Conservation (phyloP, 2,113 vertebrate species). For the Uria lomvia region DNA sequence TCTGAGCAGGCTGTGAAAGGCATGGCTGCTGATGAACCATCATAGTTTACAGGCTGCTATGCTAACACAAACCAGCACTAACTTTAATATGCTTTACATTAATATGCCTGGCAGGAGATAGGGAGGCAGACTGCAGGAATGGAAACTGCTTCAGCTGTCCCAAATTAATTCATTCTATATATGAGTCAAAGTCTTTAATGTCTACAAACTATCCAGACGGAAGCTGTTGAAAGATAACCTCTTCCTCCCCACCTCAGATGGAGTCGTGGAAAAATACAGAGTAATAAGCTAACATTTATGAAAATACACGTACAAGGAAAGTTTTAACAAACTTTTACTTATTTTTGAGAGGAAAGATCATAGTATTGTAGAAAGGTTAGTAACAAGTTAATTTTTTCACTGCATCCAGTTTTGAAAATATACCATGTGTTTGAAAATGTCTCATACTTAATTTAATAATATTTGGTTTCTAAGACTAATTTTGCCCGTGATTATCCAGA, state of each 20-base stretch:
- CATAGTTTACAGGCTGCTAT: slow-evolving; percentile 6
- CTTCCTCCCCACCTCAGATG: neutral
- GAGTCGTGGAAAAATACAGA: neutral
- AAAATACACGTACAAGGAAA: neutral
- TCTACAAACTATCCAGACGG: neutral
- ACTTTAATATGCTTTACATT: slow-evolving; percentile 33
- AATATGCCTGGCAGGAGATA: slow-evolving; percentile 13
- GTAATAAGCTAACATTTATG: neutral
- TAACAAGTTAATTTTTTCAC: neutral
- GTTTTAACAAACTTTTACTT: neutral
- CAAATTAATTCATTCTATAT: slow-evolving; percentile 14
- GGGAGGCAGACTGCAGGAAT: neutral
- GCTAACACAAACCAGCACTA: slow-evolving; percentile 24
- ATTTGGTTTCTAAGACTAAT: neutral
- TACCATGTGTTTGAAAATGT: neutral
- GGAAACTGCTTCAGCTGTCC: slow-evolving; percentile 21
- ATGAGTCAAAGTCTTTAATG: neutral
- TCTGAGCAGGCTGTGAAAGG: slow-evolving; percentile 24
- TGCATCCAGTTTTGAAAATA: neutral
- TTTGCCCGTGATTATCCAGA: neutral
- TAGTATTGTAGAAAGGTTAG: neutral
- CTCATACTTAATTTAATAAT: neutral
- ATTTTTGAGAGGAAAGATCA: neutral
- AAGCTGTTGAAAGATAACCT: neutral
- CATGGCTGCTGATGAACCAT: slow-evolving; percentile 8